These are phyloP conservation scores for Hydrolagus affinis DNA, from an alignment of 2,113 vertebrate species.

Conservation along the genomic window DNA sequence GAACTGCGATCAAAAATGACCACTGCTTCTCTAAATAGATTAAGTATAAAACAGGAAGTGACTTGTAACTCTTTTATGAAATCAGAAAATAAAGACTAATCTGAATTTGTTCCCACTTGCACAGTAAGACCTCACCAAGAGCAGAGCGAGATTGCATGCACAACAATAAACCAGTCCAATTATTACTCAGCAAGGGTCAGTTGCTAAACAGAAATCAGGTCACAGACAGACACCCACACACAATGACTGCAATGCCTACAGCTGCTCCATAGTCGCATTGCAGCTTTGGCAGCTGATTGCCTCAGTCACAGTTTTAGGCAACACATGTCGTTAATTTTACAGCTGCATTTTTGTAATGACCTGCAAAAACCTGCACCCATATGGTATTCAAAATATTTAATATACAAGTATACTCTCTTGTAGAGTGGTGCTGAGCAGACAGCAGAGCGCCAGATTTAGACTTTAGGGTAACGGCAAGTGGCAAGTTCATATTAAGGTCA, in stretches of 20 bases:
- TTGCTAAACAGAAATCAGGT: conserved; percentile 37
- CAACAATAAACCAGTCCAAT: conserved; percentile 33
- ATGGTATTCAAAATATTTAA: conserved; percentile 50
- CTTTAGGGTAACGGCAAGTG: conserved; percentile 58
- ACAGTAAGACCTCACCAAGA: not conserved
- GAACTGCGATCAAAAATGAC: not conserved
- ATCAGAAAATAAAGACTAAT: not conserved
- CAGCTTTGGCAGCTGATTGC: conserved; percentile 46
- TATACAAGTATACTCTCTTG: conserved; percentile 38
- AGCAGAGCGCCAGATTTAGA: conserved; percentile 56
- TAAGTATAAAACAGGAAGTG: not conserved
- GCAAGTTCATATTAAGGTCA: conserved; percentile 60
- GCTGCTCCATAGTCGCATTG: conserved; percentile 50
- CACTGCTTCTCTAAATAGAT: not conserved
- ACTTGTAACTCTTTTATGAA: not conserved
- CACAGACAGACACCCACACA: conserved; percentile 46
- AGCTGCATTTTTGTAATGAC: conserved; percentile 38
- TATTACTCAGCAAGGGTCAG: conserved; percentile 38
- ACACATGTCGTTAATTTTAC: conserved; percentile 41
- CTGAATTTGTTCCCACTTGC: not conserved
- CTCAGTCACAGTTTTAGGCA: conserved; percentile 37
- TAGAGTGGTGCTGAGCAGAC: conserved; percentile 46
- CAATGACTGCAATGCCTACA: conserved; percentile 50
- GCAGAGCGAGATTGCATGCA: conserved; percentile 5
- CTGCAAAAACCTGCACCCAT: conserved; percentile 50